Base-by-base conservation (phyloP, 1,140 invertebrate species). In the Pissodes strobi region DNA sequence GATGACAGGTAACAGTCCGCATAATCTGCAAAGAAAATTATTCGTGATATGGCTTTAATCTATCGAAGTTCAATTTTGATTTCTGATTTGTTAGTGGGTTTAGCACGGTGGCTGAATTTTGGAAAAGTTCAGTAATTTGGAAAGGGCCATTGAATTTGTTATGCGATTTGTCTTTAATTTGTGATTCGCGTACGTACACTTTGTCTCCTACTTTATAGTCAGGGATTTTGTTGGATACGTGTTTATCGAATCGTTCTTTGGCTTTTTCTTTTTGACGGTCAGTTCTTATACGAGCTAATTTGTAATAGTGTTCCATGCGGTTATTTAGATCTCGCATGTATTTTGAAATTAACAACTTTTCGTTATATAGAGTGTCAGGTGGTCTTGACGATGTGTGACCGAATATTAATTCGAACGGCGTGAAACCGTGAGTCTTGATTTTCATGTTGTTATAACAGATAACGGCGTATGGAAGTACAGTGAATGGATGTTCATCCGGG, bases 401-500 rank as follows among this genome's bases (percentile, higher is more conserved):
- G 17, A 60, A 60, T 12, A 49, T 46, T 19, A 60, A 21, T 49
- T 49, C 57, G 34, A 49, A 49, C 1, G 57, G 45, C 17, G 57
- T 48, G 38, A 60, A 60, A 2, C 57, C 57, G 27, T 60, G 57
- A 6, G 55, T 43, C 23, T 57, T 48, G 10, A 48, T 59, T 46
- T 43, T 45, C 10, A 5, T 43, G 13, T 25, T 43, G 5, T 38
- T 55, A 21, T 19, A 19, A 38, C 19, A 43, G 13, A 56, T 39
- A 5, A 10, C 53, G 10, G 45, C 1, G 22, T 49, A 49, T 1
- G 15, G 17, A 22, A 49, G n/a, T 23, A 25, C 22, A 27, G n/a
- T 30, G 9, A 46, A 19, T 9, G 46, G 21, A 22, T 1, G 46
- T 27, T 49, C 46, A 6, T 27, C 22, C 2, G 46, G 46, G n/a